Conservation (phyloP, 2,888 invertebrate genomes). For the Aricia artaxerxes region DNA sequence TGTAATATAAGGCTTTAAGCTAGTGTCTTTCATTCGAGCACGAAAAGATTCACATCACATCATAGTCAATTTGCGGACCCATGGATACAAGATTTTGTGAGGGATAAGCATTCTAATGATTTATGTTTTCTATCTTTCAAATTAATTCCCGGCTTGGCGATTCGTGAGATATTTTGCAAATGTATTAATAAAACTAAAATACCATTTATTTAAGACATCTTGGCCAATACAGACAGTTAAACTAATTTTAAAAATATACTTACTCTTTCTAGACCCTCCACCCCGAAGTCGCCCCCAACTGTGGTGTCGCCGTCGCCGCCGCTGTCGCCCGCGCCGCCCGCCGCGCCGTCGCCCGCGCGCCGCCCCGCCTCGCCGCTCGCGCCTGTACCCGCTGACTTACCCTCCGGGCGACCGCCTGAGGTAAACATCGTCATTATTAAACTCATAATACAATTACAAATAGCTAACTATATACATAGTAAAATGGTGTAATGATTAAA, state of each 20-base stretch:
- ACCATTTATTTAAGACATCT: no score
- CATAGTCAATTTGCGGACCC: no score
- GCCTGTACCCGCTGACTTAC: conserved; percentile 60
- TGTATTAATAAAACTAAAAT: no score
- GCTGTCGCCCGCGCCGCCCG: conserved; percentile 43
- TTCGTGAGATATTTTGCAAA: no score
- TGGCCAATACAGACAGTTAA: not conserved
- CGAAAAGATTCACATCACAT: no score
- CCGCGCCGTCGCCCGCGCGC: conserved; percentile 64
- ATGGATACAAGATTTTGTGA: no score
- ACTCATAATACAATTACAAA: not conserved
- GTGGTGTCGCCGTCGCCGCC: conserved; percentile 38
- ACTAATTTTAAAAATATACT: not conserved
- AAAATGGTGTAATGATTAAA: not conserved
- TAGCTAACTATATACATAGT: no score
- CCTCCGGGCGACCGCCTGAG: conserved; percentile 68
- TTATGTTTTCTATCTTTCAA: no score
- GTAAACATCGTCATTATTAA: conserved; percentile 44
- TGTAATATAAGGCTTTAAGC: no score
- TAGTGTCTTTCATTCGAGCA: no score
- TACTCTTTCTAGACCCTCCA: conserved; percentile 47
- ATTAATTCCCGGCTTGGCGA: no score
- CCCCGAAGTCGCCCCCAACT: conserved; percentile 45
- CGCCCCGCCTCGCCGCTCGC: conserved; percentile 50
- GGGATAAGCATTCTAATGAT: no score